phyloP scores from a whole-genome alignment of 2,113 vertebrate genomes.

The Channa argus region DNA sequence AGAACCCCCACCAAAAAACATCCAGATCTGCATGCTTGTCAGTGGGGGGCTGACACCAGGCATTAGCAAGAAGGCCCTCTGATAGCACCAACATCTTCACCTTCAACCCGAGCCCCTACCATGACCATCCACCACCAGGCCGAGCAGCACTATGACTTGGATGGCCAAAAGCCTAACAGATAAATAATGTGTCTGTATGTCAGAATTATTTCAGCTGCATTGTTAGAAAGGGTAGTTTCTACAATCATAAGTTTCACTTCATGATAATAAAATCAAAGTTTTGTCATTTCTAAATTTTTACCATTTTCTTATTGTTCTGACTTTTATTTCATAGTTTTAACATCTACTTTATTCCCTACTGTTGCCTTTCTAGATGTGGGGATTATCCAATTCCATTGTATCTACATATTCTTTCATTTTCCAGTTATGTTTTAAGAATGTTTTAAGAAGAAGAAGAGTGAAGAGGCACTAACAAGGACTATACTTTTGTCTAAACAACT shows the following conservation, averaged over 20 bases:
- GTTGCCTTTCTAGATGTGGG: background rate
- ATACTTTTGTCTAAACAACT: slow-evolving; percentile 26
- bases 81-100: slow-evolving; percentile 73
- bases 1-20: slow-evolving; percentile 69
- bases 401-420: slow-evolving; percentile 16
- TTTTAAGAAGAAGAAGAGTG: background rate
- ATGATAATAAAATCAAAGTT: too few species aligned
- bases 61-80: slow-evolving; percentile 71
- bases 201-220: slow-evolving; percentile 7
- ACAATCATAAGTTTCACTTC: too few species aligned
- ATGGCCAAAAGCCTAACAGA: slow-evolving; percentile 12
- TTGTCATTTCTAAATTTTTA: background rate
- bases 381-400: background rate
- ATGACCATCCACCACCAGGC: slow-evolving; percentile 23
- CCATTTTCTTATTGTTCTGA: background rate
- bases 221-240: background rate
- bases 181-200: slow-evolving; percentile 14
- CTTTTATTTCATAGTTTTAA: background rate
- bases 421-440: slow-evolving; percentile 2
- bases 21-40: slow-evolving; percentile 73
- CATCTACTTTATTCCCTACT: background rate
- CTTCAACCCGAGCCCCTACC: slow-evolving; percentile 45
- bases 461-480: slow-evolving; percentile 31
- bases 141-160: slow-evolving; percentile 15
- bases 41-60: slow-evolving; percentile 80